Evolutionary conservation across 1,140 invertebrate species (phyloP), one percentile per base, ranked within the genome.

Genomic region (Sipha flava): DNA sequence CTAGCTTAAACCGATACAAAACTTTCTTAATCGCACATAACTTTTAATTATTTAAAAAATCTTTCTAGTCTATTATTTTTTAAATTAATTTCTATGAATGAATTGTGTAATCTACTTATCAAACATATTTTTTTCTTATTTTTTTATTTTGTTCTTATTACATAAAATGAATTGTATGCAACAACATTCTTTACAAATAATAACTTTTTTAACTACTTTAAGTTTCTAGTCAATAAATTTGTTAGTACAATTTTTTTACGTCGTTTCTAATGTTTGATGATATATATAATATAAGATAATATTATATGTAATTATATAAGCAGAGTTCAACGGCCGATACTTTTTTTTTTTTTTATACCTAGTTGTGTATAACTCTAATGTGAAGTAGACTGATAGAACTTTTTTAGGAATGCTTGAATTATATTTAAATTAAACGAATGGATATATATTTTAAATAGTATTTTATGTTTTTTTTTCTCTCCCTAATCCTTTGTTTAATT

Each of bases 141-240:
- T 59, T 10, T 59, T 59, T 29, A 16, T 59, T n/a, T 31, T 34
- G 34, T 52, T 54, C 21, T 52, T 37, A 18, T 73, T 18, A 66
- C 37, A 10, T n/a, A n/a, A n/a, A n/a, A n/a, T n/a, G n/a, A 34
- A 21, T 6, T 34, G 18, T 72, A 72, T n/a, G 49, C 6, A n/a
- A 6, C 31, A 34, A 18, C 26, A 7, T 73, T 2, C 18, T 1
- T 21, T n/a, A 2, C 1, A 73, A 49, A 54, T 34, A 37, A 52
- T 34, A 29, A 34, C 12, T 16, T 16, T 73, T 47, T 23, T 23
- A 40, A 77, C 72, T 77, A 57, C 49, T 77, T 77, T 77, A 57
- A 57, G 49, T 57, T 77, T 77, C 72, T 77, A 77, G 72, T 77
- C 72, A 77, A 57, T 54, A 37, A 77, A 57, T 57, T 40, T 77